Evolutionary conservation across 2,113 vertebrate genomes (phyloP).

Genomic region (Falcunculus frontatus): DNA sequence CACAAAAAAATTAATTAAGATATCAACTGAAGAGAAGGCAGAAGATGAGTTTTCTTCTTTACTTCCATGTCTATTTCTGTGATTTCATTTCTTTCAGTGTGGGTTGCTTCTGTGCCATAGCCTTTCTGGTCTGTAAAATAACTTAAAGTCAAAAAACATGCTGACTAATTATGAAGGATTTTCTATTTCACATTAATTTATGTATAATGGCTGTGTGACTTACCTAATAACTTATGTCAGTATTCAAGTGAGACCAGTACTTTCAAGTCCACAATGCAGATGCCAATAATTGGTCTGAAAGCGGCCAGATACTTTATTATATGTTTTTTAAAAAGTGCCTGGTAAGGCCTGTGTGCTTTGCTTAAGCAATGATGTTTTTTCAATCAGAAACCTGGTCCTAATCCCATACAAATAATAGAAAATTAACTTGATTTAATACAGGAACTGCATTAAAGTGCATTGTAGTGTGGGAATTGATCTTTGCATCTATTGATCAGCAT

Average conservation of each 20-base stretch:
- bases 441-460: background rate
- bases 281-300: background rate
- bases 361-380: background rate
- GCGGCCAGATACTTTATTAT: background rate
- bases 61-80: background rate
- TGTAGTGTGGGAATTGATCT: background rate
- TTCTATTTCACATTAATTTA: background rate
- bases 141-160: background rate
- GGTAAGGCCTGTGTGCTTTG: background rate
- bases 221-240: background rate
- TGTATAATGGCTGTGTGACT: background rate
- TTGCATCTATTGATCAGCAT: background rate
- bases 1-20: background rate
- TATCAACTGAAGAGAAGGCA: rapidly evolving
- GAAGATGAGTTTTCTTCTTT: background rate
- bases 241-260: background rate
- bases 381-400: background rate
- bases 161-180: background rate
- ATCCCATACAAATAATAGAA: background rate
- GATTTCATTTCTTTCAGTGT: background rate
- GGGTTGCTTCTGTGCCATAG: background rate
- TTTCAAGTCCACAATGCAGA: background rate
- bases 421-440: background rate
- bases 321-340: background rate
- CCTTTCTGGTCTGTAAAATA: background rate